A percentile compares a stretch with the other conserved stretches of the same genome.
Evolutionary conservation across 2,797 vertebrate species (phyloP).

Genomic region (Notamacropus eugenii): DNA sequence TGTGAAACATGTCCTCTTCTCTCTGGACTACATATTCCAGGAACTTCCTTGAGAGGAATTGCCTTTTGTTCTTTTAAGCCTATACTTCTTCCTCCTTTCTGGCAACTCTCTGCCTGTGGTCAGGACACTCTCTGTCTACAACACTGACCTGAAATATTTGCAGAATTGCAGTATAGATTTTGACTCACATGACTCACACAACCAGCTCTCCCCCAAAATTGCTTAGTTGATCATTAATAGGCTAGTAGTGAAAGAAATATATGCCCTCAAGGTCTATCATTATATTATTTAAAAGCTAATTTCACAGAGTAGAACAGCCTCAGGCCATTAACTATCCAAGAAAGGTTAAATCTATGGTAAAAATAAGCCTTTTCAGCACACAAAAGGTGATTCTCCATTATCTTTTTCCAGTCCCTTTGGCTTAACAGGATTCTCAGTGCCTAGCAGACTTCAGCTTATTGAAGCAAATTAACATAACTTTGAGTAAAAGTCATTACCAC

Average conservation of each 20-base stretch:
- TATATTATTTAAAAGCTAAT: too few species aligned
- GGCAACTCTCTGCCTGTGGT: not conserved
- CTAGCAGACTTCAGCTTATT: not conserved
- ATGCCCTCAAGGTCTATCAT: not conserved
- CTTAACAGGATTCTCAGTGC: not conserved
- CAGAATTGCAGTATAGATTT: not conserved
- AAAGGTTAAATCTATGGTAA: not conserved
- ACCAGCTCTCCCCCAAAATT: not conserved
- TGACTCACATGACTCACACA: not conserved
- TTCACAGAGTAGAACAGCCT: not conserved
- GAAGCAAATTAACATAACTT: not conserved
- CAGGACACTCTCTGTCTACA: not conserved
- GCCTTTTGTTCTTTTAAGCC: not conserved
- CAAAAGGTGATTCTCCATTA: not conserved
- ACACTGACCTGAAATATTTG: not conserved
- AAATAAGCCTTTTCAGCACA: not conserved
- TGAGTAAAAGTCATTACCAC: not conserved
- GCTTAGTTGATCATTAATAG: not conserved
- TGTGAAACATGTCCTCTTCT: not conserved
- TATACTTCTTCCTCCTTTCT: not conserved
- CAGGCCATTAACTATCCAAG: not conserved
- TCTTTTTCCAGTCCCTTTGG: not conserved
- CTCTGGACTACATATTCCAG: not conserved
- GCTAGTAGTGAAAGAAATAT: not conserved
- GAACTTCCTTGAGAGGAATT: not conserved